Conservation (phyloP, 2,888 invertebrate genomes). For the Parthenolecanium corni region DNA sequence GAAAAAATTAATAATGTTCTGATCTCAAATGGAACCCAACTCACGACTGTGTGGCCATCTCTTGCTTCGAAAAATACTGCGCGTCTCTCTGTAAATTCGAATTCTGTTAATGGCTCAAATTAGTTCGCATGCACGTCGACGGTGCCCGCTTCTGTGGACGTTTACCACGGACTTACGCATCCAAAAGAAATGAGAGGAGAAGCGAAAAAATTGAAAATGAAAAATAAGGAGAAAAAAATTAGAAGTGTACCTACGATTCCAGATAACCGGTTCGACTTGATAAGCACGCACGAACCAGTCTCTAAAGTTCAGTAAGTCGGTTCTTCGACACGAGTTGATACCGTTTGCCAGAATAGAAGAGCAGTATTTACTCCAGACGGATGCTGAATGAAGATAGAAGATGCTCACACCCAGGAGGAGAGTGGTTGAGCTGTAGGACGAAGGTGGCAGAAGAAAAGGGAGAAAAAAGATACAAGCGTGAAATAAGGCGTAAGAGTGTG, state of each 20-base stretch:
- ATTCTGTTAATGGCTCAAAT: too few species aligned
- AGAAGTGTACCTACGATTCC: slow-evolving; percentile 2
- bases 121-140: too few species aligned
- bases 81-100: too few species aligned
- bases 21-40: too few species aligned
- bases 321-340: slow-evolving; percentile 19
- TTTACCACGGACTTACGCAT: slow-evolving; percentile 7
- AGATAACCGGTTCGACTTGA: slow-evolving; percentile 13
- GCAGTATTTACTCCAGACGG: background rate
- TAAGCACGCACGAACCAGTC: slow-evolving; percentile 20
- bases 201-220: slow-evolving; percentile 6
- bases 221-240: background rate
- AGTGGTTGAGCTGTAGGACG: too few species aligned
- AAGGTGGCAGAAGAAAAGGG: background rate
- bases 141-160: slow-evolving; percentile 11
- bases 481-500: slow-evolving; percentile 18
- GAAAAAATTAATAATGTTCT: too few species aligned
- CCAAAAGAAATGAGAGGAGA: background rate
- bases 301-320: slow-evolving; percentile 16
- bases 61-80: too few species aligned
- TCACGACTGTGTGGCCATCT: too few species aligned
- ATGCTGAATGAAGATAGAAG: slow-evolving; percentile 14
- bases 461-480: slow-evolving; percentile 6
- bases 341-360: slow-evolving; percentile 13
- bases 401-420: too few species aligned